Evolutionary conservation across 2,113 vertebrate genomes (phyloP).

Genomic region (Microcebus jonahi): DNA sequence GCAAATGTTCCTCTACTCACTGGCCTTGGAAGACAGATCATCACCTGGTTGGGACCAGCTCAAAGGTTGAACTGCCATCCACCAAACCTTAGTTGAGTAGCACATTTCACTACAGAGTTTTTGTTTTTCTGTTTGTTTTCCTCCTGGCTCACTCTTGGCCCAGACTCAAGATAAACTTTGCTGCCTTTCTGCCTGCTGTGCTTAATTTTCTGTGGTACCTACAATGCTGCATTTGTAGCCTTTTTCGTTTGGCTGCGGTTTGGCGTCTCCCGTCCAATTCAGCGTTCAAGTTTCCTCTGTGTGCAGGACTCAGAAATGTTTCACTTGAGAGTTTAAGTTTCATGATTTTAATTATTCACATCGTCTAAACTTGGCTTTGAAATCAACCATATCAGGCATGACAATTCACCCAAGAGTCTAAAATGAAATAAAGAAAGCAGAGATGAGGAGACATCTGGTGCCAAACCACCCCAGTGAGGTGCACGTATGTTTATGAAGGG

Average conservation of each 20-base stretch:
- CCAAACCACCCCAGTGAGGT: slow-evolving; percentile 64
- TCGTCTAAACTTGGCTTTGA: slow-evolving; percentile 73
- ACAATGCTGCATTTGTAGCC: slow-evolving; percentile 65
- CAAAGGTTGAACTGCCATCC: neutral
- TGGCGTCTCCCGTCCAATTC: slow-evolving; percentile 68
- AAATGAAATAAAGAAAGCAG: slow-evolving; percentile 68
- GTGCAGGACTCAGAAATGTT: slow-evolving; percentile 64
- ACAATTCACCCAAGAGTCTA: slow-evolving; percentile 73
- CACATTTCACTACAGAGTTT: neutral
- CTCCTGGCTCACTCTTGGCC: slow-evolving; percentile 55
- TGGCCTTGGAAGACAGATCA: neutral
- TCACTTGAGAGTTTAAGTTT: slow-evolving; percentile 73
- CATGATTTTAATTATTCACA: slow-evolving; percentile 77
- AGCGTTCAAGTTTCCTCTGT: slow-evolving; percentile 73
- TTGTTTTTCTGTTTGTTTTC: slow-evolving; percentile 75
- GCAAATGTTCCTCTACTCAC: slow-evolving; percentile 23
- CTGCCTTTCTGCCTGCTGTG: slow-evolving; percentile 74
- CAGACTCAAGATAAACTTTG: slow-evolving; percentile 56
- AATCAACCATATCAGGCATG: slow-evolving; percentile 70
- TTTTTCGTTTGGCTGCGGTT: slow-evolving; percentile 64
- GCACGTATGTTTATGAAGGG: slow-evolving; percentile 32
- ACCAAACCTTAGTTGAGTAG: neutral
- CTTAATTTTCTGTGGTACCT: slow-evolving; percentile 75
- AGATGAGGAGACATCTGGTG: slow-evolving; percentile 56
- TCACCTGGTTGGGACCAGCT: neutral